Evolutionary conservation across 1,140 invertebrate genomes (phyloP).

Genomic region (Diachasma alloeum): DNA sequence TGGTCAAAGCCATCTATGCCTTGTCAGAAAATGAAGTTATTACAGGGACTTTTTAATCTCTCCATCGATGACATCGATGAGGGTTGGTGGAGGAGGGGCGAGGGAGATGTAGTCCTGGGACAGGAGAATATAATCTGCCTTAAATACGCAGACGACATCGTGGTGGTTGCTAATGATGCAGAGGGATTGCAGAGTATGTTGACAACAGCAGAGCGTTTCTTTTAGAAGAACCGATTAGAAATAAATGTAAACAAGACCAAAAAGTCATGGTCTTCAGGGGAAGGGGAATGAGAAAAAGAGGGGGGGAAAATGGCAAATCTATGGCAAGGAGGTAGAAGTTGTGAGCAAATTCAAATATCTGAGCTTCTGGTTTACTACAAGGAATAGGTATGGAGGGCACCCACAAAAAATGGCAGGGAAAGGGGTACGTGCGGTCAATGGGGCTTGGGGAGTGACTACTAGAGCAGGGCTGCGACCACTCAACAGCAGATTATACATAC

Average conservation of each 20-base stretch:
- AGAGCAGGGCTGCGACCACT: not conserved
- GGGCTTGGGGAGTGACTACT: slow-evolving; percentile 13
- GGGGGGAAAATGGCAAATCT: not conserved
- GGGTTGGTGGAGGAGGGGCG: not conserved
- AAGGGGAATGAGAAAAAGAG: not conserved
- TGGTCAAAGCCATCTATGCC: no score
- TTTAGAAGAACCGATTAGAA: not conserved
- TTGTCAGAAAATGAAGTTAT: not conserved
- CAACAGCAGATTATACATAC: slow-evolving; percentile 10
- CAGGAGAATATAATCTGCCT: not conserved
- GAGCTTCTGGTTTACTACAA: not conserved
- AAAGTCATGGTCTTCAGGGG: not conserved
- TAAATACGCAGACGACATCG: not conserved
- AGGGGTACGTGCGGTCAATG: slow-evolving; percentile 13
- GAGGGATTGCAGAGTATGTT: not conserved
- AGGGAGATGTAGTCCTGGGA: not conserved
- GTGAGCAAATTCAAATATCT: slow-evolving; percentile 1
- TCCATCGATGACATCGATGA: not conserved
- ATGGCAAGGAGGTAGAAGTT: not conserved
- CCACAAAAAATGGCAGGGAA: no score
- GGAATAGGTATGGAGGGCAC: not conserved
- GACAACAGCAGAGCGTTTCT: not conserved
- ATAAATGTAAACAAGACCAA: not conserved
- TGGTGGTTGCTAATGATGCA: not conserved
- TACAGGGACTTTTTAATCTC: not conserved